Base-by-base conservation (phyloP, 2,888 invertebrate genomes). In the Xylota sylvarum region DNA sequence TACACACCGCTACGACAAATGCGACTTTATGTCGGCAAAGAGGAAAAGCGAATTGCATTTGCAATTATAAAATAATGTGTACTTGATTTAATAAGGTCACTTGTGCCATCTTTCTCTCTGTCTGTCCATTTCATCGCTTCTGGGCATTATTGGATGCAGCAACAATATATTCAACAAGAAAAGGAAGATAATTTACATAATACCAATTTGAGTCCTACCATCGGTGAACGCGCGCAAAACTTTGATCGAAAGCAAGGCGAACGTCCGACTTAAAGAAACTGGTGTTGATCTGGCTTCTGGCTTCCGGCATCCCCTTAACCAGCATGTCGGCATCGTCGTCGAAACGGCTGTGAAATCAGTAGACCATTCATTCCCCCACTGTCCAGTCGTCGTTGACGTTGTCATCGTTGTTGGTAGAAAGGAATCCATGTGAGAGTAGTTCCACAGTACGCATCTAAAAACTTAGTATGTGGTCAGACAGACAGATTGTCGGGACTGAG, bases 51-150 rank as follows among this genome's bases (percentile, higher is more conserved):
- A 82, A 72, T 69, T 46, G 60, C 82, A 86, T 80, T 73, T 76
- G 76, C 77, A 86, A 86, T 86, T 86, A 86, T 80, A 80, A 80
- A 60, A 74, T 67, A 80, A 58, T 82, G 62, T 69, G 72, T 62
- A 77, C 81, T 80, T 77, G 72, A 67, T 82, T 82, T 67, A 86
- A 86, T 86, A 86, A 77, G 86, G 86, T 86, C 82, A 86, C 35
- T 62, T 67, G 60, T 35, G 35, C 17, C 67, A 64, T 70, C 67
- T 73, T 14, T 32, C n/a, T 58, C 43, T 14, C 46, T 60, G 50
- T 14, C 52, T 60, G 58, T 46, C 37, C 43, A 58, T 74, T 74
- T 74, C 60, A 74, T 72, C 50, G 76, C 80, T 72, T 48, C 70
- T 46, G 77, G 77, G 55, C 60, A 55, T 5, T 37, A 48, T 50